Conservation (phyloP, 1,140 invertebrate species). For the Drosophila punjabiensis region DNA sequence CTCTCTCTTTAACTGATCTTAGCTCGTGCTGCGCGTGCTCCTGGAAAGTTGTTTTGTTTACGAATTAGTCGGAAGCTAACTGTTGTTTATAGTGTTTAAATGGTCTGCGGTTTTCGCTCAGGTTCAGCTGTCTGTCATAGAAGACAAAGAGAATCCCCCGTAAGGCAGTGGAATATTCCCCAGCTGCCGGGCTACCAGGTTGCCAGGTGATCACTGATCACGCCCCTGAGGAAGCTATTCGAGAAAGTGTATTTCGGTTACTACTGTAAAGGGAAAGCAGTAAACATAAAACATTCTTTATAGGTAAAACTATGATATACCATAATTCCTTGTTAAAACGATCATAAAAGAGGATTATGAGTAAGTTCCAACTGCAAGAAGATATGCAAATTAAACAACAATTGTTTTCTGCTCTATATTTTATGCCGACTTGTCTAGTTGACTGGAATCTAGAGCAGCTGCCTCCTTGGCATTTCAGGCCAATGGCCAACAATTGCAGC, state of each 20-base stretch:
- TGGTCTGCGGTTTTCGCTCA: conserved; percentile 67
- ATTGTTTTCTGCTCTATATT: background rate
- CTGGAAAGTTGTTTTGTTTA: conserved; percentile 61
- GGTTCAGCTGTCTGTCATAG: conserved; percentile 43
- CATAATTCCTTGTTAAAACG: background rate
- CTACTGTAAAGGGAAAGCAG: background rate
- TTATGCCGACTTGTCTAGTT: conserved; percentile 13
- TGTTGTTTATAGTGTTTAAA: conserved; percentile 69
- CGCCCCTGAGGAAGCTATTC: background rate
- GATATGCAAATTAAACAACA: background rate
- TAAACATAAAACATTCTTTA: background rate
- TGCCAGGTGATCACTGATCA: conserved; percentile 5
- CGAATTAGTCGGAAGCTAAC: conserved; percentile 71
- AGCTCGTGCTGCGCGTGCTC: conserved; percentile 37
- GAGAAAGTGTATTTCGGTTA: background rate
- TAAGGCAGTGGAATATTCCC: conserved; percentile 35
- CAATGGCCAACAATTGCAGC: conserved; percentile 72
- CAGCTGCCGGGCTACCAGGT: conserved; percentile 30
- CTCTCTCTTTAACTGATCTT: conserved; percentile 8
- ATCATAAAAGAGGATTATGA: background rate
- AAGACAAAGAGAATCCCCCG: conserved; percentile 21
- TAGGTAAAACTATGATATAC: background rate
- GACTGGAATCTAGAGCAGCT: conserved; percentile 44
- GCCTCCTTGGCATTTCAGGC: conserved; percentile 44
- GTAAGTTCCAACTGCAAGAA: background rate